Evolutionary conservation across 2,888 invertebrate genomes (phyloP).

Genomic region (Chorisops tibialis): DNA sequence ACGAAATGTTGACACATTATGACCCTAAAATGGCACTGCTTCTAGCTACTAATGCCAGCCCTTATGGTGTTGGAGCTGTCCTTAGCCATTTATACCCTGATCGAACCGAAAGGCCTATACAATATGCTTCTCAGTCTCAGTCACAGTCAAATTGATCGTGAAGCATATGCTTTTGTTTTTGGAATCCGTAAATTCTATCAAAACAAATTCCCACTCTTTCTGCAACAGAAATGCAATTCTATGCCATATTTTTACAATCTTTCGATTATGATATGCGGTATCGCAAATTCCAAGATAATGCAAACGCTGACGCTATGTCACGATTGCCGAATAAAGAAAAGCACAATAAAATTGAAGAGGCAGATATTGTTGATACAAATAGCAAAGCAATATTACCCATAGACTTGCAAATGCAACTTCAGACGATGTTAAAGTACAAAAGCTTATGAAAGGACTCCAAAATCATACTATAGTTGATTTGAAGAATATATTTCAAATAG

Average conservation of each 20-base stretch:
- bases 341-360: conserved; percentile 22
- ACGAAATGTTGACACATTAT: not conserved
- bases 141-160: conserved; percentile 39
- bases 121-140: conserved; percentile 43
- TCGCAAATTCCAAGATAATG: conserved; percentile 30
- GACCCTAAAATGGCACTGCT: conserved; percentile 13
- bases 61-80: conserved; percentile 39
- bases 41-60: conserved; percentile 40
- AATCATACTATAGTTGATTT: too few species aligned
- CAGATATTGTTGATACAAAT: too few species aligned
- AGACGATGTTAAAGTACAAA: too few species aligned
- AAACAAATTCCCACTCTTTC: conserved; percentile 33
- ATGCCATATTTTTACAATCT: conserved; percentile 34
- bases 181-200: conserved; percentile 45
- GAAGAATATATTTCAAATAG: too few species aligned
- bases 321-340: too few species aligned
- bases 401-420: too few species aligned
- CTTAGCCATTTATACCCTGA: conserved; percentile 41
- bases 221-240: conserved; percentile 37
- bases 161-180: conserved; percentile 44
- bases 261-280: conserved; percentile 34
- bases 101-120: conserved; percentile 45
- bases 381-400: too few species aligned
- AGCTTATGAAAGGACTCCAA: too few species aligned
- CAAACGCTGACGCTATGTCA: conserved; percentile 35